Conservation (phyloP, 1,140 invertebrate genomes). For the Dufourea novaeangliae region DNA sequence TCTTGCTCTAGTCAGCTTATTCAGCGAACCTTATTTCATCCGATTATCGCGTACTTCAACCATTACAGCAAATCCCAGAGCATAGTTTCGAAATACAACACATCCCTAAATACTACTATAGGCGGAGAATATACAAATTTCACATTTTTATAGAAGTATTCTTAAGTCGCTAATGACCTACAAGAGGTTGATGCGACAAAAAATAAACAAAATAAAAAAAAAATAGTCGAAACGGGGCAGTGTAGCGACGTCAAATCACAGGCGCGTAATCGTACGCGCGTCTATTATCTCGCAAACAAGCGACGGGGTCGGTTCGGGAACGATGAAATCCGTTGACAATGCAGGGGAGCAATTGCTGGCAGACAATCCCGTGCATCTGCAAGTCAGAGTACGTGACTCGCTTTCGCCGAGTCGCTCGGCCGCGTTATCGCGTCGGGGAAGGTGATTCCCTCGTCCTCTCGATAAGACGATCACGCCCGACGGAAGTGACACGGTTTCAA, state of each 20-base stretch:
- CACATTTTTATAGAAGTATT: too few relatives aligned
- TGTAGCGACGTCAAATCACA: background rate
- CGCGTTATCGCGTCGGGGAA: constrained; percentile 17
- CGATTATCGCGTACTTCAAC: background rate
- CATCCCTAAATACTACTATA: background rate
- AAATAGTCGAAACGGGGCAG: background rate
- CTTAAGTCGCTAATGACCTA: too few relatives aligned
- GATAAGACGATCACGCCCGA: constrained; percentile 15
- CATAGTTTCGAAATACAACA: background rate
- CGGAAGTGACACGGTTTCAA: background rate
- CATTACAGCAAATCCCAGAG: background rate
- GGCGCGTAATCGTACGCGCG: background rate
- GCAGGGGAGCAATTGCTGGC: background rate
- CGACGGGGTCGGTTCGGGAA: background rate
- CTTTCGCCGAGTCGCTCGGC: background rate
- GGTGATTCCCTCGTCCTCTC: background rate
- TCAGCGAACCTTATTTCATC: background rate
- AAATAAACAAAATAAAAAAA: too few relatives aligned
- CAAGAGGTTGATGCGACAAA: too few relatives aligned
- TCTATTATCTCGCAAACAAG: constrained; percentile 20
- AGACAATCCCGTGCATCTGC: constrained; percentile 34
- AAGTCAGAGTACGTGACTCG: constrained; percentile 36
- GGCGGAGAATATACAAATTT: too few relatives aligned
- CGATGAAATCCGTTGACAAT: constrained; percentile 23
- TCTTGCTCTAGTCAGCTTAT: constrained; percentile 1